Percentiles rank a stretch among this genome's conserved stretches.
Evolutionary conservation across 2,113 vertebrate species (phyloP).

Genomic region (Chaenocephalus aceratus): DNA sequence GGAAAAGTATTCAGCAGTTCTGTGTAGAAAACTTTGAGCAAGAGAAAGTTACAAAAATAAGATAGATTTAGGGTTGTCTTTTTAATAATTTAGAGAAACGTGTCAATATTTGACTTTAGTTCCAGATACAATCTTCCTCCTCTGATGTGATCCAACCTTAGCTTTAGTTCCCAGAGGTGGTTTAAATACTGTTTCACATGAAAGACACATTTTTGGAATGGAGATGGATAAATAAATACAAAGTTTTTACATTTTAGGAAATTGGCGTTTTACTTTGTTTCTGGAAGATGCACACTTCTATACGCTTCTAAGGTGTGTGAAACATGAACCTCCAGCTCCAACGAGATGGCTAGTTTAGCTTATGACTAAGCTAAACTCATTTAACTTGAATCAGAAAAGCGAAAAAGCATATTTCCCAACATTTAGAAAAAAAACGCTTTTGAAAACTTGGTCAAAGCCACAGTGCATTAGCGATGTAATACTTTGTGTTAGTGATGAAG

Average conservation of each 20-base stretch:
- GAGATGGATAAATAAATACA: background rate
- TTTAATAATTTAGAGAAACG: background rate
- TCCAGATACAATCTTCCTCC: background rate
- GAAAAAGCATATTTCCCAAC: background rate
- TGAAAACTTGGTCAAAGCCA: conserved; percentile 18
- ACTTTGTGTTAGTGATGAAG: background rate
- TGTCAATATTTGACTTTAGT: background rate
- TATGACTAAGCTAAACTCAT: background rate
- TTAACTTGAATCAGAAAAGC: background rate
- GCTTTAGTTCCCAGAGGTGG: background rate
- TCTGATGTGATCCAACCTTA: background rate
- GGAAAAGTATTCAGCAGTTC: background rate
- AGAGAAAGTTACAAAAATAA: background rate
- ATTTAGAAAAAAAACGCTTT: background rate
- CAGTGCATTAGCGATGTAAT: background rate
- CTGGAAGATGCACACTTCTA: no score
- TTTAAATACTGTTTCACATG: background rate
- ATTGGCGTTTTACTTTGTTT: background rate
- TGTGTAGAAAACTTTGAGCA: background rate
- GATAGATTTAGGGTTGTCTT: background rate
- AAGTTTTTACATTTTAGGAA: background rate
- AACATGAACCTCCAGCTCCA: background rate
- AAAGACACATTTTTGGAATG: conserved; percentile 26
- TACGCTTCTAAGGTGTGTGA: no score
- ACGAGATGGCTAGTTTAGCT: background rate